A percentile compares a stretch with the other conserved stretches of the same genome.
Evolutionary conservation across 2,113 vertebrate genomes (phyloP).

Genomic region (Callipepla californica): DNA sequence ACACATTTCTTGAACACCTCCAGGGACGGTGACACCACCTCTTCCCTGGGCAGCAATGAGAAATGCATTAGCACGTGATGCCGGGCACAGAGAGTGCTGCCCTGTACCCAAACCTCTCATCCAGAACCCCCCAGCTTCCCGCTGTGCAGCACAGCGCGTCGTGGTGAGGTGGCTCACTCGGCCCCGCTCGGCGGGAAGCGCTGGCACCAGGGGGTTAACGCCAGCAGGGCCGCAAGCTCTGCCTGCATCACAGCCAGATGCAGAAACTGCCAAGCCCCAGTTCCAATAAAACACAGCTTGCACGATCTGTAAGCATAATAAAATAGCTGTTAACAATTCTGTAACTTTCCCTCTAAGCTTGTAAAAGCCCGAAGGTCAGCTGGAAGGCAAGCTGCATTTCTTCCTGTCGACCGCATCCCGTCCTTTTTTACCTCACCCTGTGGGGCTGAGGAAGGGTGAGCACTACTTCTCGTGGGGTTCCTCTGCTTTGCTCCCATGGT

Average conservation of each 20-base stretch:
- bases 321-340: slow-evolving; percentile 75
- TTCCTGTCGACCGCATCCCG: neutral
- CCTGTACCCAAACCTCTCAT: neutral
- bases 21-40: neutral
- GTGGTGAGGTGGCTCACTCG: neutral
- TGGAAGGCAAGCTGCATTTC: slow-evolving; percentile 63
- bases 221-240: slow-evolving; percentile 25
- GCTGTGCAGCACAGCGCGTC: neutral
- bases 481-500: neutral
- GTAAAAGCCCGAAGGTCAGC: slow-evolving; percentile 69
- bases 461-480: fast-evolving
- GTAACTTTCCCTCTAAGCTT: slow-evolving; percentile 59
- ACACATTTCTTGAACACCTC: too few relatives aligned
- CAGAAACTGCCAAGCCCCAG: slow-evolving; percentile 48
- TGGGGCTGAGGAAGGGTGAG: neutral
- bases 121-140: neutral
- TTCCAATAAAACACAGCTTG: slow-evolving; percentile 60
- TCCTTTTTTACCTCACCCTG: slow-evolving; percentile 1
- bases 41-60: neutral
- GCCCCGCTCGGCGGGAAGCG: neutral
- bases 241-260: slow-evolving; percentile 32
- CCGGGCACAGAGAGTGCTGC: neutral
- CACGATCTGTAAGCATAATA: slow-evolving; percentile 61
- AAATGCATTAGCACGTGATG: neutral
- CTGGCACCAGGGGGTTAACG: slow-evolving; percentile 62